Evolutionary conservation across 2,113 vertebrate genomes (phyloP).

Genomic region (Coreoperca whiteheadi): DNA sequence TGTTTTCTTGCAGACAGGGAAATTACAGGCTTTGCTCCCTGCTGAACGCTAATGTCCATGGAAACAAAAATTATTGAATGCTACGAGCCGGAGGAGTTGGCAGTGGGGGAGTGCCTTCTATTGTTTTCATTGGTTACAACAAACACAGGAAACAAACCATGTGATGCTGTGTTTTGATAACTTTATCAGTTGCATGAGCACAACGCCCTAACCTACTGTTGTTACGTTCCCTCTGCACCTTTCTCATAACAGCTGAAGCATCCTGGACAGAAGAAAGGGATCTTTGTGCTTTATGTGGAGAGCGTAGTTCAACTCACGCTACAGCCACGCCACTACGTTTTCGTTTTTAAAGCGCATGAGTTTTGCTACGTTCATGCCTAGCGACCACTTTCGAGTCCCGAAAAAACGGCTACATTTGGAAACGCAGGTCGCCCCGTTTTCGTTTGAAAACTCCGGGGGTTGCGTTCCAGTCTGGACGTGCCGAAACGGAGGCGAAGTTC

Average conservation of each 20-base stretch:
- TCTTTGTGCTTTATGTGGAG: constrained; percentile 44
- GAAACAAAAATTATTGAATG: constrained; percentile 25
- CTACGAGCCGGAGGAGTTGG: not conserved
- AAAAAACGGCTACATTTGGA: too few relatives aligned
- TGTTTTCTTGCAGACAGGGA: constrained; percentile 35
- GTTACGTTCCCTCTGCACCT: constrained; percentile 12
- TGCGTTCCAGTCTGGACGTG: too few relatives aligned
- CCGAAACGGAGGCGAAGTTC: too few relatives aligned
- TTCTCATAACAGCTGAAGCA: constrained; percentile 21
- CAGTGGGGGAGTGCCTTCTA: not conserved
- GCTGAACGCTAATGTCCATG: constrained; percentile 13
- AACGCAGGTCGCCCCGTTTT: too few relatives aligned
- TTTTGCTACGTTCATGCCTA: too few relatives aligned
- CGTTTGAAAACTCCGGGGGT: too few relatives aligned
- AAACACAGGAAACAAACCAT: constrained; percentile 22
- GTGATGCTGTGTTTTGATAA: constrained; percentile 34
- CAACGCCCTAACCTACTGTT: constrained; percentile 8
- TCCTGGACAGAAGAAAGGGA: constrained; percentile 37
- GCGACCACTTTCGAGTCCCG: too few relatives aligned
- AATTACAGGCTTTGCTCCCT: constrained; percentile 36
- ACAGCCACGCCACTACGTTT: too few relatives aligned
- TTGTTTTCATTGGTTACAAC: constrained; percentile 34
- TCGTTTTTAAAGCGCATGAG: too few relatives aligned
- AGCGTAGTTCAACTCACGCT: constrained; percentile 20
- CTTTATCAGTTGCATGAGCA: constrained; percentile 21